Percentiles rank a stretch among this genome's conserved stretches.
phyloP scores from a whole-genome alignment of 2,797 vertebrate genomes.

The Tachyglossus aculeatus region DNA sequence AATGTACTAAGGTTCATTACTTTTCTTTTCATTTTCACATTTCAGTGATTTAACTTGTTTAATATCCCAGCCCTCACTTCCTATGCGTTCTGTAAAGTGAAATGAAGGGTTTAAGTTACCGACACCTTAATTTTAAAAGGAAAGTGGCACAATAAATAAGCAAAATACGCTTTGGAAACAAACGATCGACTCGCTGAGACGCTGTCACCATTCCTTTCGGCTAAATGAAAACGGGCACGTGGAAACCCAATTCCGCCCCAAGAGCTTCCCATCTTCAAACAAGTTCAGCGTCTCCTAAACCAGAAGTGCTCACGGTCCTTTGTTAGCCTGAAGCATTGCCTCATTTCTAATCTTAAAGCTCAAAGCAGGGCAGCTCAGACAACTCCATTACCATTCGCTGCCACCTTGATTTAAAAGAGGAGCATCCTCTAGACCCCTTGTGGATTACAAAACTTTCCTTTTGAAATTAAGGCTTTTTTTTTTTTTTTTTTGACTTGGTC shows the following conservation, averaged over 20 bases:
- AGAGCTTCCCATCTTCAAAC: conserved; percentile 61
- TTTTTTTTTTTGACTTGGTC: conserved; percentile 60
- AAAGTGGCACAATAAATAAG: conserved; percentile 70
- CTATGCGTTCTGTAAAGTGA: conserved; percentile 67
- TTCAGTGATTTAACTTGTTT: conserved; percentile 69
- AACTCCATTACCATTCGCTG: conserved; percentile 21
- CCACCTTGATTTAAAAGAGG: conserved; percentile 66
- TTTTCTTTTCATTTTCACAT: conserved; percentile 61
- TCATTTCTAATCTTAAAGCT: conserved; percentile 56
- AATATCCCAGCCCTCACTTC: conserved; percentile 61
- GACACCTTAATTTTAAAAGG: conserved; percentile 78
- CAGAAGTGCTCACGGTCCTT: conserved; percentile 55
- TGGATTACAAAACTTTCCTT: conserved; percentile 75
- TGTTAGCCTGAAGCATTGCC: conserved; percentile 64
- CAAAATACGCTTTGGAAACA: conserved; percentile 64
- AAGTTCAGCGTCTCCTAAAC: conserved; percentile 51
- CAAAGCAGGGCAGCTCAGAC: conserved; percentile 9
- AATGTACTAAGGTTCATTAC: conserved; percentile 55
- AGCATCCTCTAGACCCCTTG: conserved; percentile 58
- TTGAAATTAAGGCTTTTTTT: conserved; percentile 80
- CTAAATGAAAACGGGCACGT: conserved; percentile 55
- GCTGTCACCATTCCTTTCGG: conserved; percentile 57
- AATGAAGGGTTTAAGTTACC: conserved; percentile 58
- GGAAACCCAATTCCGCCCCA: conserved; percentile 54
- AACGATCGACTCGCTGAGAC: conserved; percentile 34